Percentiles rank a stretch among this genome's conserved stretches.
Evolutionary conservation across 1,140 invertebrate species (phyloP).

Genomic region (Dermatophagoides farinae): DNA sequence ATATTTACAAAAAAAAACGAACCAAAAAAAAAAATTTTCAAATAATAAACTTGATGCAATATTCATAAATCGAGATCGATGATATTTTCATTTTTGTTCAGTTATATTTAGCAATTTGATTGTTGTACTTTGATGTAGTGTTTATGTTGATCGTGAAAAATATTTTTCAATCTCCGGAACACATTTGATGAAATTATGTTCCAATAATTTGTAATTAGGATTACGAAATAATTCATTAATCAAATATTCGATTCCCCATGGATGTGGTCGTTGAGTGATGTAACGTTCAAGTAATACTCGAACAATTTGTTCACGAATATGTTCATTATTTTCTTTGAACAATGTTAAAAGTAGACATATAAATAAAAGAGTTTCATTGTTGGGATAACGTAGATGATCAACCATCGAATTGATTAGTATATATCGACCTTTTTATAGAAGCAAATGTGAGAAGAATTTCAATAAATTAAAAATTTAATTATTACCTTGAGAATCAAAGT

Average conservation of each 20-base stretch:
- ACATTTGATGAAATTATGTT: conserved; percentile 95
- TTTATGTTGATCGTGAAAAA: background rate
- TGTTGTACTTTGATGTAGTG: background rate
- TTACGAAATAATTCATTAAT: conserved; percentile 99
- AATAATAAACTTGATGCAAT: too few species aligned
- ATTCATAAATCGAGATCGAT: too few species aligned
- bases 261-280: conserved; percentile 93
- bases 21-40: too few species aligned
- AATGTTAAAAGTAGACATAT: conserved; percentile 87
- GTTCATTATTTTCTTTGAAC: conserved; percentile 93
- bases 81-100: too few species aligned
- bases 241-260: conserved; percentile 94
- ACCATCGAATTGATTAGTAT: conserved; percentile 94
- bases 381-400: conserved; percentile 94
- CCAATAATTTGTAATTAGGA: conserved; percentile 96
- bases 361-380: conserved; percentile 98
- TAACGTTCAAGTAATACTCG: conserved; percentile 83
- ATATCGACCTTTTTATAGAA: conserved; percentile 42
- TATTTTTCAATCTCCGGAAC: conserved; percentile 49
- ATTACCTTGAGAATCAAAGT: conserved; percentile 85
- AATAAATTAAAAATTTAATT: background rate
- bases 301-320: conserved; percentile 63
- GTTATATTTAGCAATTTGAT: too few species aligned
- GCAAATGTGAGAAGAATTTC: conserved; percentile 9
- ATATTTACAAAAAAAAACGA: too few species aligned